Base-by-base conservation (phyloP, 2,113 vertebrate genomes). In the Triplophysa rosa region DNA sequence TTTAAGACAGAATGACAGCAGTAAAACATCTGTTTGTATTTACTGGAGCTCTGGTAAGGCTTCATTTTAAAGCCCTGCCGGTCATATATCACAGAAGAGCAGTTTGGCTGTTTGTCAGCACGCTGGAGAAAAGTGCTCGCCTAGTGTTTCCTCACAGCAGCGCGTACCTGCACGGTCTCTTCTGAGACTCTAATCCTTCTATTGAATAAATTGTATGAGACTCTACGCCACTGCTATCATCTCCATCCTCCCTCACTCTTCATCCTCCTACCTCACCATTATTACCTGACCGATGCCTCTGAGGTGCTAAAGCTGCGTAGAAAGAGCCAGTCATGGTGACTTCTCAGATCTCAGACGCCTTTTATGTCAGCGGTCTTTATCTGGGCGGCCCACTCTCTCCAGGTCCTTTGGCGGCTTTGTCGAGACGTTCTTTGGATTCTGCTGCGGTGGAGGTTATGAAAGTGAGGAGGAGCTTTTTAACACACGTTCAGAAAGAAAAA, bases 11-110 rank as follows among this genome's bases (percentile, higher is more conserved):
- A 56, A 24, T 66, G 61, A 59, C 61, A 66, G 62, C 49, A 17
- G 23, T 69, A 61, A 19, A 61, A 33, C 42, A 33, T 61, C 49
- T 47, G 63, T 65, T 74, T 56, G 21, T 76, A 33, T 73, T 80
- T 45, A 67, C 26, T 4, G 29, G 37, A 59, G 79, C 54, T 23
- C 45, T 37, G 71, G 68, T 81, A 40, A 62, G 54, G 21, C 26
- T 13, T 52, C 26, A 24, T 62, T 68, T 29, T 8, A 59, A 76
- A 66, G n/a, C 37, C 33, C 33, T 54, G 47, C 40, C 23, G 49
- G 69, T 17, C 49, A 8, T 66, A 56, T 56, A 58, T 66, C 52
- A 42, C 26, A 54, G n/a, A 33, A 23, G 19, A 45, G 54, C 33
- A 6, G 14, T 66, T 56, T 56, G 63, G 64, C 54, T 61, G 12